Evolutionary conservation across 2,797 vertebrate species (phyloP), one percentile per base, ranked within the genome.

Genomic region (Bryconaethiops microstoma): DNA sequence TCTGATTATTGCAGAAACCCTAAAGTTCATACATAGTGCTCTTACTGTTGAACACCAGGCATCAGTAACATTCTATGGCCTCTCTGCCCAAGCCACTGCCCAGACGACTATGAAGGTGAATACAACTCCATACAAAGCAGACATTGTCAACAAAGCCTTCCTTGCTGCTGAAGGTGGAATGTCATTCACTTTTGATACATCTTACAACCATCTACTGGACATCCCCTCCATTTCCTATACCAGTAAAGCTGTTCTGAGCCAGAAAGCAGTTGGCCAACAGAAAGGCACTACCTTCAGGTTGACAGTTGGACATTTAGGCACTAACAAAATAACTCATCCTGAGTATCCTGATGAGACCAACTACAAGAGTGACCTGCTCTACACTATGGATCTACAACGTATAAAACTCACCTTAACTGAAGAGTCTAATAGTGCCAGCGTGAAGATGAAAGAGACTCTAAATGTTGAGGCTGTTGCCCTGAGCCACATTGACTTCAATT

Each of bases 381-480:
- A 95, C 54, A 91, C 87, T 23, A 79, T 94, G n/a, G 91, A 81
- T 82, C 92, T 96, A 60, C 85, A 52, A 1, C 83, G 82, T 35
- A 6, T 87, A 54, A 93, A 89, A 21, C 63, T 96, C 72, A 90
- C 88, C 17, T 91, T 97, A 78, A 84, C 84, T 74, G 91, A 93
- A 68, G 92, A 92, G 82, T 95, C 96, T 80, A 94, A 92, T 74
- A 93, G 92, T 81, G 83, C 91, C n/a, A 86, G 91, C 40, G 23
- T 97, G 40, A 96, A 94, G 88, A 86, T 96, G 77, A 96, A 93
- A 84, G 95, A 98, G 88, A 92, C 81, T 42, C 2, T 96, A 14
- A 85, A 54, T 69, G 94, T 88, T 81, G 94, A 97, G 87, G 92
- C 88, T 65, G 83, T 76, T 80, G 85, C 90, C 48, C 82, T 95